A percentile compares a stretch with the other conserved stretches of the same genome.
phyloP scores from a whole-genome alignment of 2,113 vertebrate genomes.

The Abramis brama region DNA sequence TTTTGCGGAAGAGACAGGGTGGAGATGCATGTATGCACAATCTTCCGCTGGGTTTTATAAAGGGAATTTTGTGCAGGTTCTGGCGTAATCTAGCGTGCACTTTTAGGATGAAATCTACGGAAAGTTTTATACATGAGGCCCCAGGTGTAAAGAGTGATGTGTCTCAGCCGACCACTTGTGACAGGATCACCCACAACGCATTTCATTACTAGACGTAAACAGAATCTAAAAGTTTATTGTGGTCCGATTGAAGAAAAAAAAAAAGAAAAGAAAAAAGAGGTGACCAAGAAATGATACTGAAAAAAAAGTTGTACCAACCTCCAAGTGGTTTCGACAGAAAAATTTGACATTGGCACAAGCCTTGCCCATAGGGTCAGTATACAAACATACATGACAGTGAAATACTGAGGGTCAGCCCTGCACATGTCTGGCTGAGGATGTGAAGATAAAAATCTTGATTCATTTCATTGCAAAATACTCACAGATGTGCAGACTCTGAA shows the following conservation, averaged over 20 bases:
- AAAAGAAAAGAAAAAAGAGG: not conserved
- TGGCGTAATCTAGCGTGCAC: too few relatives aligned
- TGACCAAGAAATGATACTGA: not conserved
- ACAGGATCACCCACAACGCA: not conserved
- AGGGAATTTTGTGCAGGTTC: too few relatives aligned
- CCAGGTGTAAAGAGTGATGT: not conserved
- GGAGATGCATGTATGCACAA: too few relatives aligned
- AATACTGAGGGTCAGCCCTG: not conserved
- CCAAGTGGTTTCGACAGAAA: not conserved
- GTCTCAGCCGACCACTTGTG: not conserved
- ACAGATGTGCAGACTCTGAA: slow-evolving; percentile 11
- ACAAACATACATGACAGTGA: slow-evolving; percentile 20
- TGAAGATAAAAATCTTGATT: slow-evolving; percentile 24
- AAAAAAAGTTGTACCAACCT: not conserved
- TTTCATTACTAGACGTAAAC: not conserved
- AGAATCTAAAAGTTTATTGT: not conserved
- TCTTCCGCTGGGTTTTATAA: too few relatives aligned
- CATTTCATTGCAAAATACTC: not conserved
- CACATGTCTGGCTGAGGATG: not conserved
- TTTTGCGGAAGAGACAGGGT: too few relatives aligned
- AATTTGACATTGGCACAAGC: not conserved
- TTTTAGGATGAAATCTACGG: too few relatives aligned
- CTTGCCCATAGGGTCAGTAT: not conserved
- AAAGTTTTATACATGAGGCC: too few relatives aligned
- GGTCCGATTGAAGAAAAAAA: not conserved